A percentile compares a stretch with the other conserved stretches of the same genome.
Conservation (phyloP, 2,888 invertebrate genomes). For the Epinotia nisella region DNA sequence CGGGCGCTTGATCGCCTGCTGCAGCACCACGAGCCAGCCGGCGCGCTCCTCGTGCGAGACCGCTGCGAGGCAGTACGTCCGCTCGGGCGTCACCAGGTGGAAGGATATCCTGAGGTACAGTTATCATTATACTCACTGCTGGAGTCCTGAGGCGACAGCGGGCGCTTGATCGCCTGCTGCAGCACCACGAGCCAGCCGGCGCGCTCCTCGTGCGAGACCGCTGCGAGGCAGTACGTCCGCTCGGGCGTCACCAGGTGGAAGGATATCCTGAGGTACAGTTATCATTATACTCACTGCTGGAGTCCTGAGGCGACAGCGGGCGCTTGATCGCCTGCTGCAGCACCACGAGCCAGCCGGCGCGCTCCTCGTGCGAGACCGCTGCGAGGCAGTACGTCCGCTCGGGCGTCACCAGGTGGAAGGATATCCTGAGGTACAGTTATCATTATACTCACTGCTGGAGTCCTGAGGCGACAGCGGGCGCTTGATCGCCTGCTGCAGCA, state of each 20-base stretch:
- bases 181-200: too few species aligned
- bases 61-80: slow-evolving; percentile 89
- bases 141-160: too few species aligned
- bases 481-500: slow-evolving; percentile 89
- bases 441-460: slow-evolving; percentile 85
- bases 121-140: too few species aligned
- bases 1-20: slow-evolving; percentile 89
- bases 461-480: slow-evolving; percentile 92
- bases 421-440: slow-evolving; percentile 71
- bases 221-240: slow-evolving; percentile 86
- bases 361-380: slow-evolving; percentile 68
- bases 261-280: slow-evolving; percentile 78
- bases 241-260: slow-evolving; percentile 94
- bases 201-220: slow-evolving; percentile 63
- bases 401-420: slow-evolving; percentile 93
- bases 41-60: slow-evolving; percentile 85
- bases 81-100: slow-evolving; percentile 91
- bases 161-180: too few species aligned
- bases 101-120: slow-evolving; percentile 85
- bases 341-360: too few species aligned
- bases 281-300: slow-evolving; percentile 41
- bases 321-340: too few species aligned
- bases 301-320: too few species aligned
- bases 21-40: slow-evolving; percentile 91
- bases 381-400: slow-evolving; percentile 87